These are phyloP conservation scores for Poecile atricapillus DNA, from an alignment of 2,113 vertebrate species.

Conservation along the genomic window DNA sequence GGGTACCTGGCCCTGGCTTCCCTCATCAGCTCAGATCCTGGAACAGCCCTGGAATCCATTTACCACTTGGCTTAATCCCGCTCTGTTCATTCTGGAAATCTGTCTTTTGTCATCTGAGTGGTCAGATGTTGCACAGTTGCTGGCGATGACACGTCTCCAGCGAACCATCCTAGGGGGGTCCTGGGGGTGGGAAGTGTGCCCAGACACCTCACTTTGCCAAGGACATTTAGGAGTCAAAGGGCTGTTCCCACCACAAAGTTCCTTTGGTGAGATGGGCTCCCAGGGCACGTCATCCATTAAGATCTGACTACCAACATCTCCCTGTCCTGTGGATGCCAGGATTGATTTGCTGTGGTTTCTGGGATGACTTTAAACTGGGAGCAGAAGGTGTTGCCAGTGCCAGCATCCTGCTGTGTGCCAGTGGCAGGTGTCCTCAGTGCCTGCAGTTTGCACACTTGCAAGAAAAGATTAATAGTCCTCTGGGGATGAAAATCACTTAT, in stretches of 20 bases:
- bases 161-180: neutral
- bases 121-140: constrained; percentile 32
- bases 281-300: accelerated
- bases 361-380: neutral
- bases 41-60: constrained; percentile 45
- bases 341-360: neutral
- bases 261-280: neutral
- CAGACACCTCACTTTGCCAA: neutral
- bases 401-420: neutral
- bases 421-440: neutral
- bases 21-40: neutral
- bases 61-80: constrained; percentile 56
- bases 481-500: neutral
- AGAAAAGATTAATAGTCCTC: neutral
- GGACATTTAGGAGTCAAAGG: constrained; percentile 10
- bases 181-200: neutral
- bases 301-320: neutral
- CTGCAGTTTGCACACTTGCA: neutral
- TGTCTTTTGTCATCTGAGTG: constrained; percentile 28
- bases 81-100: neutral
- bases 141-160: neutral
- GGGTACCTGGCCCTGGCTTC: constrained; percentile 29
- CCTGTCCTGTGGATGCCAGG: neutral
- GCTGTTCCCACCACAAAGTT: neutral
- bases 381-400: neutral